Evolutionary conservation across 2,113 vertebrate genomes (phyloP), one percentile per base, ranked within the genome.

Genomic region (Saguinus midas): DNA sequence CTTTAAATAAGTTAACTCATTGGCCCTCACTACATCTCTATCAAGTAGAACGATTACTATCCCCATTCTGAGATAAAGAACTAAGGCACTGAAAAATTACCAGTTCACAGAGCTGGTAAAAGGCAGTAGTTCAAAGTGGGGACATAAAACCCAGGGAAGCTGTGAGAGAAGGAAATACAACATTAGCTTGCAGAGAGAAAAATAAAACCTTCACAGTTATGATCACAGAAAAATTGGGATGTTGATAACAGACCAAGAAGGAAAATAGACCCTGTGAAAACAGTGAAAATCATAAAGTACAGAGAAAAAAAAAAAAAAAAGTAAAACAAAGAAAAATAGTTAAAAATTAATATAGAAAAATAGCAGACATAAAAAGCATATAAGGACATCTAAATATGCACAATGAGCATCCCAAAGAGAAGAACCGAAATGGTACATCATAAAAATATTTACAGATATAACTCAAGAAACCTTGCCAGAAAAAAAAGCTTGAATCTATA

Each of bases 1-100:
- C 45, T 79, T 50, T 95, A 37, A 91, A 92, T 93, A 95, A 86
- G 86, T 96, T 82, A 86, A 73, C 45, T 87, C 45, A 84, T 80
- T 90, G 92, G 87, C 79, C 21, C 21, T 92, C 66, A 90, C 35
- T 68, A 66, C 3, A 55, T 18, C 43, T 14, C 27, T 84, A 88
- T 35, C 17, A 84, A 55, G 35, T 27, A 76, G 20, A 91, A 96
- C 2, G 9, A 87, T 58, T 73, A 72, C 91, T 52, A 68, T 23
- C 21, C 13, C 20, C 11, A 29, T 76, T 88, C 23, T 78, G 81
- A 95, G 43, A 37, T 57, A 27, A 40, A 87, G 55, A 91, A 84
- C 18, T 55, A 64, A 81, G 16, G 21, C 20, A 29, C 17, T 78
- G 64, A 91, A 91, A 96, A 83, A 84, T 45, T 94, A 16, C 6